Base-by-base conservation (phyloP, 2,888 invertebrate genomes). In the Phalangium opilio region DNA sequence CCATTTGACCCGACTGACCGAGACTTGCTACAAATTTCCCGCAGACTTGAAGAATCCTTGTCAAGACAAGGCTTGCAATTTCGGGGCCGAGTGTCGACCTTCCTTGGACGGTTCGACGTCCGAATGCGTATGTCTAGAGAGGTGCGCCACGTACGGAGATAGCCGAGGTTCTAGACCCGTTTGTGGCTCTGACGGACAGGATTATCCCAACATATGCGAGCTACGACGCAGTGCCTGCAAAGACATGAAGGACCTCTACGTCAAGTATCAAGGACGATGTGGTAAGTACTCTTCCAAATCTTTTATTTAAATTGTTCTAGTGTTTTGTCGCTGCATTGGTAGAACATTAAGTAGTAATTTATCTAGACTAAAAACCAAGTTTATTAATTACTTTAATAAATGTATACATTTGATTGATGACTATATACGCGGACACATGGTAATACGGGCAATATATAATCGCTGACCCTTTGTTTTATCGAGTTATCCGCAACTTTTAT, bases 131-230 rank as follows among this genome's bases (percentile, higher is more conserved):
- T 86, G 86, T 62, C 78, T 81, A 39, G 73, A 76, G 48, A 75
- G 77, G 52, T 87, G 87, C 64, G 81, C 82, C 47, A 78, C 75
- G 64, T 83, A 81, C 68, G 85, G 85, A 4, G 85, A 86, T 69
- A 82, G 81, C 68, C 75, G 78, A 55, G 81, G 79, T 50, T 81
- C 82, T 33, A 71, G 77, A 46, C 79, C 83, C 1, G 77, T 89
- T 41, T 89, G 89, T 66, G 84, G 64, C 72, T 78, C 61, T 61
- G 67, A 71, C 51, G 68, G 69, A 11, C 57, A 57, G 17, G 67
- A 70, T 53, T 70, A 71, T 57, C 51, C 59, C n/a, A 65, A 63
- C 50, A 54, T 59, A 40, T 70, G 70, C 56, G 66, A 69, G 59
- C 57, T 67, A 52, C 50, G 60, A 47, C 58, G 61, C 51, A 60